Conservation (phyloP, 2,113 vertebrate genomes). For the Solenodon paradoxus region DNA sequence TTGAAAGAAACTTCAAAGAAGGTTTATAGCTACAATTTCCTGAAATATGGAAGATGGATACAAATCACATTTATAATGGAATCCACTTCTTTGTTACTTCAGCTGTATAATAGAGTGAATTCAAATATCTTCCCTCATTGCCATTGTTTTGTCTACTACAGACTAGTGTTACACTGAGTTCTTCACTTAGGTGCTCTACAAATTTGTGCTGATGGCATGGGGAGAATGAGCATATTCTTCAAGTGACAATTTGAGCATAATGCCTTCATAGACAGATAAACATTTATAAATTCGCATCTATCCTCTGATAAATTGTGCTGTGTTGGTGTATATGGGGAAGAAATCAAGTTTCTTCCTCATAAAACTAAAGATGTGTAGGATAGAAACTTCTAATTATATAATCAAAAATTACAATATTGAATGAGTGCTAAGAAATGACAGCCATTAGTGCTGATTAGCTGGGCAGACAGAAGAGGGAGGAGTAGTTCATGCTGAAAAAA, state of each 20-base stretch:
- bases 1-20: not conserved
- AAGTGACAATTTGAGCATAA: not conserved
- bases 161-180: not conserved
- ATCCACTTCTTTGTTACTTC: not conserved
- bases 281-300: not conserved
- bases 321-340: not conserved
- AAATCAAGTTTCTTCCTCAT: not conserved
- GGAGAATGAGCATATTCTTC: not conserved
- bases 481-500: not conserved
- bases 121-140: not conserved
- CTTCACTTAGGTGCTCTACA: not conserved
- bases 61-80: not conserved
- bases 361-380: not conserved
- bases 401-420: not conserved
- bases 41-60: not conserved
- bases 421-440: not conserved
- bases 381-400: slow-evolving; percentile 23
- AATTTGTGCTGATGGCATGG: not conserved
- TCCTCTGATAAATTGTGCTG: not conserved
- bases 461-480: not conserved
- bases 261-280: not conserved
- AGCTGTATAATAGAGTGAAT: not conserved
- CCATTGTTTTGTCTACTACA: not conserved
- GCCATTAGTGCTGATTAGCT: not conserved
- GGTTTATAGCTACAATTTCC: not conserved